Conservation (phyloP, 2,113 vertebrate genomes). For the Barnardius zonarius region DNA sequence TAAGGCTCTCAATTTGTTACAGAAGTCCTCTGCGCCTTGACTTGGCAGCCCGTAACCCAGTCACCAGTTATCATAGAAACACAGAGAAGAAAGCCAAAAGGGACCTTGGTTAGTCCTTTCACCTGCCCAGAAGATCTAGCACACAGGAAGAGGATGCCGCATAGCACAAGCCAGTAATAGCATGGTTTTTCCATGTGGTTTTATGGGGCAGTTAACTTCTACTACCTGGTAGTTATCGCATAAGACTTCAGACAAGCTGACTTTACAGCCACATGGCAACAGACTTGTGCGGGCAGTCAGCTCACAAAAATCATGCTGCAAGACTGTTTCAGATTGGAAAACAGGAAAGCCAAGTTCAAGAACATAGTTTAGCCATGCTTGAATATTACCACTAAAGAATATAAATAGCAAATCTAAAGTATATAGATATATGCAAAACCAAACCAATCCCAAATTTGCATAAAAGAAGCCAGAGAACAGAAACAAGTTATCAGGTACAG, state of each 20-base stretch:
- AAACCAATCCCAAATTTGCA: not conserved
- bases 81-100: not conserved
- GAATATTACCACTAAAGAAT: not conserved
- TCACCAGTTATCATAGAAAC: not conserved
- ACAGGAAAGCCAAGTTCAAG: not conserved
- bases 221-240: slow-evolving; percentile 57
- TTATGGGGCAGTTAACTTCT: slow-evolving; percentile 55
- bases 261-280: slow-evolving; percentile 18
- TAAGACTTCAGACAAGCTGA: slow-evolving; percentile 32
- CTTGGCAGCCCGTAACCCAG: not conserved
- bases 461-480: not conserved
- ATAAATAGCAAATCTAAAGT: not conserved
- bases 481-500: not conserved
- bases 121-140: not conserved
- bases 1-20: not conserved
- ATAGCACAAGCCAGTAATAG: slow-evolving; percentile 11
- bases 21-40: not conserved
- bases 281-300: not conserved
- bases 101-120: not conserved
- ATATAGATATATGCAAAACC: too few species aligned
- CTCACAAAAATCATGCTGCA: not conserved
- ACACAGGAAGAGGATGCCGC: not conserved
- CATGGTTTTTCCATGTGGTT: slow-evolving; percentile 32
- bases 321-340: not conserved
- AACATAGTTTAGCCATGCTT: not conserved